Percentiles rank a stretch among this genome's conserved stretches.
phyloP scores from a whole-genome alignment of 2,888 invertebrate genomes.

The Polietes domitor region DNA sequence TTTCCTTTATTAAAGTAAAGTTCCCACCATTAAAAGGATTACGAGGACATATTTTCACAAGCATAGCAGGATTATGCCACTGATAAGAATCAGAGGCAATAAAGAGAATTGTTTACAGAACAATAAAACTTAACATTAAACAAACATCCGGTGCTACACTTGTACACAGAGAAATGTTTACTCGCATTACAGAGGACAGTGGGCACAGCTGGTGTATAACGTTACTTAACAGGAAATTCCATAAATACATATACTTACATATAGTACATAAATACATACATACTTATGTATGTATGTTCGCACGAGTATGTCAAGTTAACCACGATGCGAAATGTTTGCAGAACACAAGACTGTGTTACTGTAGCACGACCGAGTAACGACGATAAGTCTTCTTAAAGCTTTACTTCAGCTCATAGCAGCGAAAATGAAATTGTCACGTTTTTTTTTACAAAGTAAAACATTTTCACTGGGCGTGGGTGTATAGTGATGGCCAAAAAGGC shows the following conservation, averaged over 20 bases:
- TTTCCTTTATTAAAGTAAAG: neutral
- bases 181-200: neutral
- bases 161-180: neutral
- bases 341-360: constrained; percentile 11
- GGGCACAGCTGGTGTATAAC: too few species aligned
- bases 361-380: neutral
- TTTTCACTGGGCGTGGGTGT: neutral
- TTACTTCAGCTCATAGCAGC: neutral
- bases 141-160: neutral
- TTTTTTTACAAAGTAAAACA: neutral
- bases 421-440: constrained; percentile 32
- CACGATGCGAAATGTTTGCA: neutral
- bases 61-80: neutral
- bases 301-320: neutral
- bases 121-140: neutral
- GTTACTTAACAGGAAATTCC: too few species aligned
- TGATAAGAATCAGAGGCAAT: neutral
- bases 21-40: neutral
- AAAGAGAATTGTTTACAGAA: neutral
- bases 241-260: too few species aligned
- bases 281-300: too few species aligned
- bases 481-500: too few species aligned
- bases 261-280: too few species aligned
- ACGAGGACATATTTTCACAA: neutral
- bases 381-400: too few species aligned